A percentile compares a stretch with the other conserved stretches of the same genome.
These are phyloP conservation scores for Triplophysa dalaica DNA, from an alignment of 2,113 vertebrate species.

Conservation along the genomic window DNA sequence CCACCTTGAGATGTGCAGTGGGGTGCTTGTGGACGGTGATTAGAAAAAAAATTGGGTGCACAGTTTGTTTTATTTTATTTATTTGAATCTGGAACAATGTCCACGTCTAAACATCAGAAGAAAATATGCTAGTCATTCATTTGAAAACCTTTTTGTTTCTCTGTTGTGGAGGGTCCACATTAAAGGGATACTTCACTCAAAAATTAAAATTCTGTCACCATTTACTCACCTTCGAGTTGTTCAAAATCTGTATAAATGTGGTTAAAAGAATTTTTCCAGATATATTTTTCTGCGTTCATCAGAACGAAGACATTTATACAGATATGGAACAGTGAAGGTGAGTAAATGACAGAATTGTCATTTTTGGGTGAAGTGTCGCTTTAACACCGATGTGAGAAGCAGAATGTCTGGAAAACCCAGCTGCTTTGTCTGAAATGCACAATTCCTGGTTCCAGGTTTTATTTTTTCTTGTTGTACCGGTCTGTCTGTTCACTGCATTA, in stretches of 20 bases:
- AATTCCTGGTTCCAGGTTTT: constrained; percentile 25
- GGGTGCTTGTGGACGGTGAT: constrained; percentile 51
- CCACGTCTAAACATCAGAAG: background rate
- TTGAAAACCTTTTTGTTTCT: background rate
- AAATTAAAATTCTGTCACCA: no score
- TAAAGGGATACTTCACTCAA: no score
- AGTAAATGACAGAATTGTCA: no score
- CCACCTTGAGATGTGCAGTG: constrained; percentile 59
- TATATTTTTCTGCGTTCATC: no score
- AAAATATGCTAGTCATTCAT: background rate
- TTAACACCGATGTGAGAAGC: constrained; percentile 32
- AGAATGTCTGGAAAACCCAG: constrained; percentile 16
- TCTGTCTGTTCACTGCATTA: constrained; percentile 54
- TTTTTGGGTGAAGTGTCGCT: background rate
- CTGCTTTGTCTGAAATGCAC: constrained; percentile 46
- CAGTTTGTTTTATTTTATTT: constrained; percentile 24
- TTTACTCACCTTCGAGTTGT: no score
- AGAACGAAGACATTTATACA: no score
- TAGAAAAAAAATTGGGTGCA: constrained; percentile 49
- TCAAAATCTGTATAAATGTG: no score
- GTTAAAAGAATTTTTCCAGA: no score
- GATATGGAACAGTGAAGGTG: no score
- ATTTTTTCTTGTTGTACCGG: constrained; percentile 49
- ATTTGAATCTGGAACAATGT: constrained; percentile 28
- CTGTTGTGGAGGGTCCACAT: constrained; percentile 12